phyloP scores from a whole-genome alignment of 2,888 invertebrate species.

The Aradus depressus region DNA sequence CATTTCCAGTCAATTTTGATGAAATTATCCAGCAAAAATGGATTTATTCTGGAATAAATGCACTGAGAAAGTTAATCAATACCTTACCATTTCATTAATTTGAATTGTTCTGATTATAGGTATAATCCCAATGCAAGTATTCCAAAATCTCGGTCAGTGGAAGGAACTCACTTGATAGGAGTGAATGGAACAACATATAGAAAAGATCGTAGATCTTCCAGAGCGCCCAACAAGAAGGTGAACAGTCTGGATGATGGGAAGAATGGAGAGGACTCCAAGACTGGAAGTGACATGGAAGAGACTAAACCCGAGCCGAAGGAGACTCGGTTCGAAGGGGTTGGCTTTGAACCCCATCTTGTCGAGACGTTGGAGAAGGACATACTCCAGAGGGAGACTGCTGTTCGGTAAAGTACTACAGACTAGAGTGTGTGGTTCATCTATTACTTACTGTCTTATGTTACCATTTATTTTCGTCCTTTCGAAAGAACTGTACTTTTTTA shows the following conservation, averaged over 20 bases:
- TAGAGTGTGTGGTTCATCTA: not conserved
- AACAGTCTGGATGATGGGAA: constrained; percentile 9
- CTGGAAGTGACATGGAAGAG: constrained; percentile 30
- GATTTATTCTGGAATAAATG: too few species aligned
- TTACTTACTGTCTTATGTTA: not conserved
- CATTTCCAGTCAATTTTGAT: too few species aligned
- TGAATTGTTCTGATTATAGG: too few species aligned
- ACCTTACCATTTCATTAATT: too few species aligned
- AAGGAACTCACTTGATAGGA: constrained; percentile 6
- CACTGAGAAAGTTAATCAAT: too few species aligned
- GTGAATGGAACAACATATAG: constrained; percentile 15
- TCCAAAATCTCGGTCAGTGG: constrained; percentile 18
- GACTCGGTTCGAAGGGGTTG: constrained; percentile 49
- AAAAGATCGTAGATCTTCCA: constrained; percentile 14
- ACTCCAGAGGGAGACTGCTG: constrained; percentile 62
- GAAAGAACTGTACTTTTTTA: too few species aligned
- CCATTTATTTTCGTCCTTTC: too few species aligned
- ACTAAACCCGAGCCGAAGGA: constrained; percentile 27
- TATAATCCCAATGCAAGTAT: constrained; percentile 13
- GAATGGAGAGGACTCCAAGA: constrained; percentile 26
- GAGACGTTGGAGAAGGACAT: constrained; percentile 78
- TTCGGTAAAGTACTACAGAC: not conserved
- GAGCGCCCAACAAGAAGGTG: constrained; percentile 14
- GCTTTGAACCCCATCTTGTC: constrained; percentile 64
- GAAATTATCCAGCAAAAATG: too few species aligned